Base-by-base conservation (phyloP, 2,113 vertebrate species). In the Saccopteryx leptura region DNA sequence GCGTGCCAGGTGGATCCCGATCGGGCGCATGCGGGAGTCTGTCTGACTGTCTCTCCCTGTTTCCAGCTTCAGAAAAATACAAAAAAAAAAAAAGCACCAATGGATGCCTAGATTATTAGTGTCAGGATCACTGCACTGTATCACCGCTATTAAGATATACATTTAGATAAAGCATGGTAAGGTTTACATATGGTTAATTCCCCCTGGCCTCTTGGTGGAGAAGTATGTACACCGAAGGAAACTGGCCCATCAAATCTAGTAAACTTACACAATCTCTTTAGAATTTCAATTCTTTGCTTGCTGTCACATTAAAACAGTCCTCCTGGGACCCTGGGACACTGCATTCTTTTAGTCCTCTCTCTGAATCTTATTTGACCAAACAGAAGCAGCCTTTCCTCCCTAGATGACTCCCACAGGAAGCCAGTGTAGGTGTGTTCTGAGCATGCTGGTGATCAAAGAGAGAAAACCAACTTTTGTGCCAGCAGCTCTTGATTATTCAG, bases 401-500 rank as follows among this genome's bases (percentile, higher is more conserved):
- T 58, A 71, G 68, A 97, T 92, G 69, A 65, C 85, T 90, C 85
- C 80, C 61, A 85, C 85, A 94, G 93, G 85, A 97, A 96, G 82
- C 69, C 52, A 80, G 60, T 12, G 69, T 92, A 97, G 90, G 93
- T 96, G 96, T 92, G 88, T 96, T 91, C 79, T 91, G 88, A 88
- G 72, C 33, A 0, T 75, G 61, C 84, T 46, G 61, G 80, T 96
- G 96, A 97, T 97, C 97, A 98, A 97, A 97, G 97, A 90, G 81
- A 95, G 96, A 95, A 95, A 93, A 75, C 81, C 82, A 98, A 96
- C 96, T 96, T 96, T 97, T 97, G 91, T 96, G 97, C 94, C 96
- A 97, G 95, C 74, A 88, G 92, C 92, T 97, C 96, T 95, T 97
- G 96, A 97, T 97, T 98, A 97, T 97, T 97, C 97, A 97, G 96